Conservation (phyloP, 1,140 invertebrate genomes). For the Pseudomyrmex sp. region DNA sequence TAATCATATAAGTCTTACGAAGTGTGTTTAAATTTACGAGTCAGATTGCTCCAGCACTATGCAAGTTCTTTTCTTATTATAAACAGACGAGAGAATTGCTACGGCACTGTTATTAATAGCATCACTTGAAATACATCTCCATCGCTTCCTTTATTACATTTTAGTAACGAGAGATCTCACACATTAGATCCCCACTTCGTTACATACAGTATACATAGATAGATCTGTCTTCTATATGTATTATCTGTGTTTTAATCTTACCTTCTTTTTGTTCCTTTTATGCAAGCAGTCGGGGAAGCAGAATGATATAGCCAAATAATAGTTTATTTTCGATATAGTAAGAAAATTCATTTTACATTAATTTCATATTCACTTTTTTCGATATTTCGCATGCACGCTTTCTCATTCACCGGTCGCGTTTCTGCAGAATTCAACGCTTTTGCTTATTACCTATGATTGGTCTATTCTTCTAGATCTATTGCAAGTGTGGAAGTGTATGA, state of each 20-base stretch:
- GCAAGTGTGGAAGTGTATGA: too few species aligned
- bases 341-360: constrained; percentile 77
- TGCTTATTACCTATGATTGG: too few species aligned
- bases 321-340: constrained; percentile 83
- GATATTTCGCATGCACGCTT: constrained; percentile 47
- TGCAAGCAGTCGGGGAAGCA: constrained; percentile 84
- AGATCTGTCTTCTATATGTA: constrained; percentile 24
- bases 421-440: too few species aligned
- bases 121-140: constrained; percentile 12
- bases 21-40: background rate
- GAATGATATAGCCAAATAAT: constrained; percentile 85
- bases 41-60: constrained; percentile 13
- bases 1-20: constrained; percentile 4
- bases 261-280: constrained; percentile 82
- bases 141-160: constrained; percentile 30
- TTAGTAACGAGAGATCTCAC: constrained; percentile 18
- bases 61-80: background rate
- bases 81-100: background rate
- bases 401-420: constrained; percentile 36
- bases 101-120: constrained; percentile 19
- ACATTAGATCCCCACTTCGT: constrained; percentile 40
- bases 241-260: constrained; percentile 71
- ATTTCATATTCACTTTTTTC: constrained; percentile 67
- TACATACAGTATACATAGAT: constrained; percentile 31
- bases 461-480: too few species aligned